Evolutionary conservation across 2,888 invertebrate species (phyloP), one percentile per base, ranked within the genome.

Genomic region (Achlya flavicornis): DNA sequence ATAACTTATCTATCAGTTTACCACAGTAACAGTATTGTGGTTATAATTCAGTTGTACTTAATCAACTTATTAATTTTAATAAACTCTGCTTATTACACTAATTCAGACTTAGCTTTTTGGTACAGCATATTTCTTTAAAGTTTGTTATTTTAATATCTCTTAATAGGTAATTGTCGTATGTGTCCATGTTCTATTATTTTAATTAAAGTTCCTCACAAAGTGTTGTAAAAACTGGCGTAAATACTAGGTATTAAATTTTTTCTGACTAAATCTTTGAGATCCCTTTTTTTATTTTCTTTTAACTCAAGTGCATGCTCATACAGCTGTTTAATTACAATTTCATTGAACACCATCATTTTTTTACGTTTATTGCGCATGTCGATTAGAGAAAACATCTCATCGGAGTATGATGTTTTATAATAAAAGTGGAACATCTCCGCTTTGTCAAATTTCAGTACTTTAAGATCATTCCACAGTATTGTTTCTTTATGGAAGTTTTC

Each of bases 311-410:
- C 46, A 16, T 64, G 57, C 7, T 63, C 35, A 43, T 63, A 66
- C 43, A 46, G 59, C 62, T 63, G 58, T 43, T 41, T 63, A 12
- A 62, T 5, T 7, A 57, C 59, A 38, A 68, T 64, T 58, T 63
- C 62, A 35, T 48, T 19, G 11, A 57, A 4, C 19, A 5, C n/a
- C 8, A 16, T 41, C 68, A 69, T 71, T 61, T 66, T 67, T 57
- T 68, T 71, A 33, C 67, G 26, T 67, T 71, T 71, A 19, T 66
- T 67, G 35, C 71, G 60, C 57, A 66, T 66, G 19, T 66, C 33
- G 33, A 33, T 33, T 33, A 4, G 33, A 33, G 33, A 33, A 33
- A 33, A 33, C 33, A 33, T 33, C 33, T 33, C 33, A 33, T 33
- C 33, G 16, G 11, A 63, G 63, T 68, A 68, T 5, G 66, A 68